Evolutionary conservation across 1,140 invertebrate genomes (phyloP).

Genomic region (Drosophila guanche): DNA sequence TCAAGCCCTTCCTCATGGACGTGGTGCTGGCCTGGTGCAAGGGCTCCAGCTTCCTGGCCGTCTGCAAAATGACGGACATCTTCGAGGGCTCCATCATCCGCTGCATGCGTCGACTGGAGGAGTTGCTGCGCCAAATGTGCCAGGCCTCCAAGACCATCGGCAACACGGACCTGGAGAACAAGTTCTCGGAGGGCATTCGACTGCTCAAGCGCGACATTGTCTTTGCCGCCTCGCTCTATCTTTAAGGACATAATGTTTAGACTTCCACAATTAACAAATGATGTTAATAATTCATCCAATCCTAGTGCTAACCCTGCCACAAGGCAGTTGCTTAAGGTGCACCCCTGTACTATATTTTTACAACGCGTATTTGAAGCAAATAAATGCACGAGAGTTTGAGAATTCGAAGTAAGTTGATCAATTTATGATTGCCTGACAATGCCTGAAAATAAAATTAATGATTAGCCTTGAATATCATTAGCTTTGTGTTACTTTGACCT

Average conservation of each 20-base stretch:
- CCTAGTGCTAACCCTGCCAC: no score
- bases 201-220: slow-evolving; percentile 98
- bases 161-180: slow-evolving; percentile 97
- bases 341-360: no score
- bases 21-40: slow-evolving; percentile 98
- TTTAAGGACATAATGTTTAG: slow-evolving; percentile 85
- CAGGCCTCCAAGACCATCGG: slow-evolving; percentile 99
- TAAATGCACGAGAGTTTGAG: no score
- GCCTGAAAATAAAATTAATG: no score
- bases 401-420: no score
- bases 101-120: slow-evolving; percentile 98
- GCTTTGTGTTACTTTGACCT: no score
- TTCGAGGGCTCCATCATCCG: slow-evolving; percentile 99
- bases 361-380: no score
- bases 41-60: slow-evolving; percentile 94
- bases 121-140: slow-evolving; percentile 96
- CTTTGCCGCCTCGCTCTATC: slow-evolving; percentile 98
- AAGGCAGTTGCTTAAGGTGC: no score
- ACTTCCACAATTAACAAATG: no score
- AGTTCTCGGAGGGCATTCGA: slow-evolving; percentile 97
- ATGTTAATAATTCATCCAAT: no score
- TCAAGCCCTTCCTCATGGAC: slow-evolving; percentile 98
- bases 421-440: no score
- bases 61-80: slow-evolving; percentile 99
- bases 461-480: no score